Evolutionary conservation across 2,113 vertebrate genomes (phyloP).

Genomic region (Tragelaphus scriptus): DNA sequence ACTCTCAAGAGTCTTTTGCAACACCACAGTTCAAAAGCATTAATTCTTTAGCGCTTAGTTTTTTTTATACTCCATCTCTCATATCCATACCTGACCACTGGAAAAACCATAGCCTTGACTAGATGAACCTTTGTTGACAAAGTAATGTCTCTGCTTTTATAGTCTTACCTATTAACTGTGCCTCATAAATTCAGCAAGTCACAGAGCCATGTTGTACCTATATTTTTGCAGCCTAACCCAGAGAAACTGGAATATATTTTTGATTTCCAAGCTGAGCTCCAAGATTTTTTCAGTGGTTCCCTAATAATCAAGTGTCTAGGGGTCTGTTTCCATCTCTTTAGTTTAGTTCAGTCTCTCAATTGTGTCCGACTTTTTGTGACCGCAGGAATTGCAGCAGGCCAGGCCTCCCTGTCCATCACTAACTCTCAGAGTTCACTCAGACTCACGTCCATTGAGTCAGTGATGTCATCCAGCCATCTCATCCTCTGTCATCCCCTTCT

Average conservation of each 20-base stretch:
- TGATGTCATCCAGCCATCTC: too few relatives aligned
- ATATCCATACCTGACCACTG: neutral
- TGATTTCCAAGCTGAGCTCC: neutral
- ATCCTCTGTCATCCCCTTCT: too few relatives aligned
- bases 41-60: rapidly evolving
- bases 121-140: rapidly evolving
- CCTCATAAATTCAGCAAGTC: neutral
- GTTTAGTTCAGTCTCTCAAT: too few relatives aligned
- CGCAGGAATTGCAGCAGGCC: too few relatives aligned
- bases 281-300: neutral
- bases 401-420: too few relatives aligned
- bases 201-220: rapidly evolving
- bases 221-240: neutral
- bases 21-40: neutral
- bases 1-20: neutral
- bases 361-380: too few relatives aligned
- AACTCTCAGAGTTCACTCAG: too few relatives aligned
- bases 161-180: too few relatives aligned
- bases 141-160: neutral
- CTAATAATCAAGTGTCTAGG: neutral
- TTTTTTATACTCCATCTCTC: neutral
- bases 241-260: neutral
- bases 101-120: neutral
- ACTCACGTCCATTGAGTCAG: too few relatives aligned
- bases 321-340: neutral